Conservation (phyloP, 2,888 invertebrate genomes). For the Heliconius ethilla region DNA sequence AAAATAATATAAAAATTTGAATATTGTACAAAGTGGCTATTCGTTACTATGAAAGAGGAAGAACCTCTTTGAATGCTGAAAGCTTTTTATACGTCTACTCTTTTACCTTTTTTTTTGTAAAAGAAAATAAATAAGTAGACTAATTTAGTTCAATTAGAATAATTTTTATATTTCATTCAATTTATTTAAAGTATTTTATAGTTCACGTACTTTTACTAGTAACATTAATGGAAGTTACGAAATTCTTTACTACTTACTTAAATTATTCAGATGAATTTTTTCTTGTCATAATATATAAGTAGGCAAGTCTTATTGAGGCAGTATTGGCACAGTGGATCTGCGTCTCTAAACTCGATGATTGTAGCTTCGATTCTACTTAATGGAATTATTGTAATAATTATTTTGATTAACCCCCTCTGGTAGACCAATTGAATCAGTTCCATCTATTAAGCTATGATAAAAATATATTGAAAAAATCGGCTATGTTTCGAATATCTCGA, state of each 20-base stretch:
- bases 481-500: no score
- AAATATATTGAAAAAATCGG: no score
- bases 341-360: neutral
- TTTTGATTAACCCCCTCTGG: no score
- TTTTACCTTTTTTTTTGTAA: neutral
- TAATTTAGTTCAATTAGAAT: neutral
- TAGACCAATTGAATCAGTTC: no score
- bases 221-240: no score
- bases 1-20: neutral
- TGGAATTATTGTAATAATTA: no score
- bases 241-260: neutral
- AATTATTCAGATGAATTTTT: neutral
- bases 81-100: neutral
- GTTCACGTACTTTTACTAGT: no score
- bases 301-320: neutral
- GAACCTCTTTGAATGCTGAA: neutral
- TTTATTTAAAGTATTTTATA: no score
- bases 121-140: neutral
- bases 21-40: constrained; percentile 6
- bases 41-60: constrained; percentile 8
- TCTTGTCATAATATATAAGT: neutral
- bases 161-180: no score
- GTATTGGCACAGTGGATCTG: neutral
- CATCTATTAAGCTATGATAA: no score
- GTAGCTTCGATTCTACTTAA: neutral